Conservation (phyloP, 37 sponge, comb jelly and placozoan genomes). For the Halichondria panicea region DNA sequence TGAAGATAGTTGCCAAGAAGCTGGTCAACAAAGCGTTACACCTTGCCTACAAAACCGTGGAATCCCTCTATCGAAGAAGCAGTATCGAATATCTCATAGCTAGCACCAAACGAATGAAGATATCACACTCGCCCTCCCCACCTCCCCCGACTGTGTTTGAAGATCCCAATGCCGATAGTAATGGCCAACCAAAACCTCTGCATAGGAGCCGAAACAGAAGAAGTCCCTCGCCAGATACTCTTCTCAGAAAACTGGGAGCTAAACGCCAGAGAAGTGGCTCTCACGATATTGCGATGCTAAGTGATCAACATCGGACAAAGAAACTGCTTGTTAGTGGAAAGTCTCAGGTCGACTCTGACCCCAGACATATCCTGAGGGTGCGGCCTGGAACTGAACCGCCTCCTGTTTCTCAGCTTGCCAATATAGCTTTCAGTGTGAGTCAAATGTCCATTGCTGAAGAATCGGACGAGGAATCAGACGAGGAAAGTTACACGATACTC, state of each 20-base stretch:
- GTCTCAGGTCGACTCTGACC: too few species aligned
- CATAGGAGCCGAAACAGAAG: too few species aligned
- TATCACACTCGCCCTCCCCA: conserved; percentile 4
- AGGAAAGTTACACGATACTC: too few species aligned
- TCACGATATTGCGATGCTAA: conserved; percentile 26
- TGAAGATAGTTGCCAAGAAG: conserved; percentile 32
- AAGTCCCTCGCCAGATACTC: not conserved
- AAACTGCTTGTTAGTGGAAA: too few species aligned
- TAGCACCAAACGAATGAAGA: conserved; percentile 59
- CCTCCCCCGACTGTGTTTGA: conserved; percentile 4
- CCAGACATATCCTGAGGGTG: too few species aligned
- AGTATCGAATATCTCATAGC: conserved; percentile 46
- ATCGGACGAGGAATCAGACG: too few species aligned
- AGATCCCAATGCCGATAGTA: not conserved
- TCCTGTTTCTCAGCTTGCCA: too few species aligned
- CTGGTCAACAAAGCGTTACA: conserved; percentile 42
- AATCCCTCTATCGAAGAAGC: conserved; percentile 1
- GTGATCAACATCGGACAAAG: too few species aligned
- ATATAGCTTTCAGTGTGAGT: too few species aligned
- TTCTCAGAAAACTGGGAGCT: conserved; percentile 9
- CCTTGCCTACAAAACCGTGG: conserved; percentile 20
- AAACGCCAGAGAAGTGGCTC: conserved; percentile 52
- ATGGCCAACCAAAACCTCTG: not conserved
- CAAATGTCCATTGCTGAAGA: too few species aligned
- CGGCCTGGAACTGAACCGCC: too few species aligned